Conservation (phyloP, 2,113 vertebrate genomes). For the Gnathonemus echidnorhynchus region DNA sequence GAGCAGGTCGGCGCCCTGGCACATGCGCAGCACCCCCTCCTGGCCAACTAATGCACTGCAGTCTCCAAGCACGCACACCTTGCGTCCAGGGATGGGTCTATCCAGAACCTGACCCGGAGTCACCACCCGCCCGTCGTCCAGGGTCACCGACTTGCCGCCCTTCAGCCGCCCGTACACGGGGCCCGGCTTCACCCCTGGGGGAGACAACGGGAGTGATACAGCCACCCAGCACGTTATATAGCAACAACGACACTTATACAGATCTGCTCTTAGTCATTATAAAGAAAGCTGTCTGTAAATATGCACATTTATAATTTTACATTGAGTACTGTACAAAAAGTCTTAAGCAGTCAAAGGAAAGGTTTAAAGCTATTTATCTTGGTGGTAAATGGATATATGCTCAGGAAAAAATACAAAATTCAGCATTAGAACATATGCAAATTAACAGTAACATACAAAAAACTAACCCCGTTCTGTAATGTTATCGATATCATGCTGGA, state of each 20-base stretch:
- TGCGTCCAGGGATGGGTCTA: constrained; percentile 69
- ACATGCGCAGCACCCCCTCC: constrained; percentile 47
- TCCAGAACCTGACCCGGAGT: constrained; percentile 67
- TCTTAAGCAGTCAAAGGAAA: background rate
- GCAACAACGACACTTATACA: background rate
- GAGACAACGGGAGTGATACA: constrained; percentile 11
- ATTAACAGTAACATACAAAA: background rate
- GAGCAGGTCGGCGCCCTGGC: constrained; percentile 69
- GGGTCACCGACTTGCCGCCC: constrained; percentile 59
- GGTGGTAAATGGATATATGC: background rate
- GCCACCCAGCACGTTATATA: background rate
- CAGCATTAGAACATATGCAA: background rate
- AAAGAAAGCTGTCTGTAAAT: background rate
- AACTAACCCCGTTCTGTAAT: background rate
- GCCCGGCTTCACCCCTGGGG: constrained; percentile 73
- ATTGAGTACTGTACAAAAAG: background rate
- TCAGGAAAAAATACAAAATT: background rate
- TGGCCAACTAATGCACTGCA: constrained; percentile 68
- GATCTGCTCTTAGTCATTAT: background rate
- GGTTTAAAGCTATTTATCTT: background rate
- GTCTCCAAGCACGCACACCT: constrained; percentile 82
- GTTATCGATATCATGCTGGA: background rate
- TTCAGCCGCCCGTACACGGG: constrained; percentile 80
- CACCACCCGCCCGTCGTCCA: constrained; percentile 61
- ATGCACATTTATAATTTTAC: background rate